Evolutionary conservation across 2,888 invertebrate species (phyloP), one percentile per base, ranked within the genome.

Genomic region (Embidobia sp.): DNA sequence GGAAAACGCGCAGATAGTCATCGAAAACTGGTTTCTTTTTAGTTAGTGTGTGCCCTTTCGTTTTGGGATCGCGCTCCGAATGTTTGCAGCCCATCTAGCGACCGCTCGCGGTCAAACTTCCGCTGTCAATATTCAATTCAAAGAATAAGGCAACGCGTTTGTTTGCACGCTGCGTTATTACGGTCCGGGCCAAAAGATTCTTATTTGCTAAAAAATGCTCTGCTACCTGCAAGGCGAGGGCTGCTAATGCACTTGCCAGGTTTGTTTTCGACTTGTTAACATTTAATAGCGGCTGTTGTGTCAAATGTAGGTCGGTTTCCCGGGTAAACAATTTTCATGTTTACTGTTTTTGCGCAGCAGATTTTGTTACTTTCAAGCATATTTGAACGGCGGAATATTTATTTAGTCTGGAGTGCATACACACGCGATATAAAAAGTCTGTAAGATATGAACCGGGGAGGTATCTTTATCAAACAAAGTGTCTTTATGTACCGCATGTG

Each of bases 181-280:
- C 19, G 33, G 7, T 33, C 33, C 5, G 22, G 7, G 8, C 37
- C 27, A n/a, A 15, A n/a, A n/a, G 18, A 40, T 31, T 57, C 46
- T 26, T 49, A 40, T 63, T 63, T 49, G 40, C 48, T n/a, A 48
- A 48, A 46, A 61, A 26, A 13, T 46, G 46, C 44, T 59, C 15
- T 15, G 44, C 44, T 18, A n/a, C 18, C 27, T 13, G 26, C 31
- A 16, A 16, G n/a, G n/a, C n/a, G n/a, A n/a, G n/a, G 16, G 37
- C 16, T 22, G 53, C n/a, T 35, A 22, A 37, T 53, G 10, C n/a
- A 37, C n/a, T 37, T 53, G 22, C 37, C 15, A 11, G 7, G 35
- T 53, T 6, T 18, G 33, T 33, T 42, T 42, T 19, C 31, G 57
- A 29, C 8, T 31, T 19, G 55, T 42, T 18, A 15, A 40, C 40